Conservation (phyloP, 2,888 invertebrate genomes). For the Chironomus riparius region DNA sequence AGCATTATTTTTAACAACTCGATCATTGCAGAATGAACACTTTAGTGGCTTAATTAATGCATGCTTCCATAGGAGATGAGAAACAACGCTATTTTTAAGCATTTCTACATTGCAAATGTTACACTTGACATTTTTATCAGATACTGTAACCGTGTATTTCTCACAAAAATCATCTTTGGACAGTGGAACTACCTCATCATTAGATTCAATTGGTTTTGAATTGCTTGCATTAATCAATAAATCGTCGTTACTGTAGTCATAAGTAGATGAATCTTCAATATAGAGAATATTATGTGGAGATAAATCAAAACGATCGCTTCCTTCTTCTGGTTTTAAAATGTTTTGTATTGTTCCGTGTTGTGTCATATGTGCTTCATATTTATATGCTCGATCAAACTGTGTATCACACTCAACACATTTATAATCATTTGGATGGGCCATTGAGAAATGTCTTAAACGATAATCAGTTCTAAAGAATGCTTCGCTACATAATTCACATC, state of each 20-base stretch:
- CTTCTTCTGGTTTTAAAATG: constrained; percentile 2
- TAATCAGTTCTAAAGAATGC: constrained; percentile 12
- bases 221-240: background rate
- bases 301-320: background rate
- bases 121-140: background rate
- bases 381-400: constrained; percentile 14
- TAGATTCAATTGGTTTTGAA: background rate
- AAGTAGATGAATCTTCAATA: background rate
- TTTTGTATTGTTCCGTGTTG: background rate
- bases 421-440: background rate
- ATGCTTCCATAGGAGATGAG: constrained; percentile 9
- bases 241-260: background rate
- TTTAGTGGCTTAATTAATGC: background rate
- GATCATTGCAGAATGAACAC: constrained; percentile 16
- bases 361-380: constrained; percentile 13
- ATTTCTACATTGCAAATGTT: background rate
- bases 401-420: background rate
- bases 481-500: constrained; percentile 9
- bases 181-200: background rate
- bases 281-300: background rate
- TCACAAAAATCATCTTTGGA: constrained; percentile 14
- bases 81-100: background rate
- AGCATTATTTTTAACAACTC: background rate
- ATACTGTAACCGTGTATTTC: background rate
- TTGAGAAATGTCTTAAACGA: background rate